phyloP scores from a whole-genome alignment of 2,888 invertebrate species.

The Gandaritis pyraliata region DNA sequence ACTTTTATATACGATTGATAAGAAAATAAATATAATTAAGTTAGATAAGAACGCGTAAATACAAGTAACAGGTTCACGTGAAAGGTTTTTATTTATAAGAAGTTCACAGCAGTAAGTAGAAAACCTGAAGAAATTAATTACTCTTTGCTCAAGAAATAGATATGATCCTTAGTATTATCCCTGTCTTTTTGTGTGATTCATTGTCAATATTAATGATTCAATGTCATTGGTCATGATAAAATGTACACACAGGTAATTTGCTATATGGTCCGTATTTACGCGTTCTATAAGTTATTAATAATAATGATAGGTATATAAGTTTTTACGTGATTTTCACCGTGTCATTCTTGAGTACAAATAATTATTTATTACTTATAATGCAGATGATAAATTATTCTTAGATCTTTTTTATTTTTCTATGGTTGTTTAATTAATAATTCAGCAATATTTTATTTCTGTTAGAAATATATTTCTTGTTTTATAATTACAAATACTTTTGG shows the following conservation, averaged over 20 bases:
- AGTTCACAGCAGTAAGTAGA: no score
- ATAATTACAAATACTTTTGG: slow-evolving; percentile 30
- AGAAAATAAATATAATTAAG: not conserved
- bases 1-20: not conserved
- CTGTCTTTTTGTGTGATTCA: no score
- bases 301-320: slow-evolving; percentile 12
- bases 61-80: not conserved
- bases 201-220: no score
- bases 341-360: slow-evolving; percentile 40
- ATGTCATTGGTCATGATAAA: no score
- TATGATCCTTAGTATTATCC: no score
- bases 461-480: slow-evolving; percentile 34
- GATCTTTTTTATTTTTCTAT: slow-evolving; percentile 30
- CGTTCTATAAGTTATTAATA: slow-evolving; percentile 25
- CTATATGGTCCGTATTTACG: slow-evolving; percentile 16
- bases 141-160: no score
- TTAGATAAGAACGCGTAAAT: not conserved
- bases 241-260: no score
- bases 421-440: slow-evolving; percentile 35
- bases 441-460: slow-evolving; percentile 38
- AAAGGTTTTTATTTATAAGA: no score
- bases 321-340: slow-evolving; percentile 27
- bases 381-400: slow-evolving; percentile 27
- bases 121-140: not conserved
- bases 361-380: slow-evolving; percentile 30